Conservation (phyloP, 2,113 vertebrate species). For the Nannobrachium achirus region DNA sequence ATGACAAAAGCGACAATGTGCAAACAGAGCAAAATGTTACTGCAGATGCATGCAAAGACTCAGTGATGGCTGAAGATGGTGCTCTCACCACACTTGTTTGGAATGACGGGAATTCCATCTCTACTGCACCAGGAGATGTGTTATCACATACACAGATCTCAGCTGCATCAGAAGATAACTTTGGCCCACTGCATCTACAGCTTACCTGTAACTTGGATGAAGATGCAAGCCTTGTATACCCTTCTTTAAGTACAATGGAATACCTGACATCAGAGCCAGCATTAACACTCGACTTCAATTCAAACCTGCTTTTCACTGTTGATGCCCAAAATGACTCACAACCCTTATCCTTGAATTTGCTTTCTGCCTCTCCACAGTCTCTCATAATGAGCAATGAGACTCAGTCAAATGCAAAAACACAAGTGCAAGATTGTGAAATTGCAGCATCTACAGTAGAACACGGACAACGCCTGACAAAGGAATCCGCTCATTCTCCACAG, state of each 20-base stretch:
- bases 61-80: slow-evolving; percentile 5
- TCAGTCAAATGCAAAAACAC: neutral
- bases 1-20: neutral
- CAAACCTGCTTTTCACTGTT: slow-evolving; percentile 46
- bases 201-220: slow-evolving; percentile 17
- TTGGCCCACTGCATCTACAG: neutral
- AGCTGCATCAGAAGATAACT: neutral
- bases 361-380: slow-evolving; percentile 3
- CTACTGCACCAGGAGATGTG: slow-evolving; percentile 10
- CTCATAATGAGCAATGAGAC: slow-evolving; percentile 6
- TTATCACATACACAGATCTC: neutral
- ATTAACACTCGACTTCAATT: slow-evolving; percentile 60
- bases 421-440: neutral
- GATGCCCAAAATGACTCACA: slow-evolving; percentile 15
- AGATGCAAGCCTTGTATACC: neutral
- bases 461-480: neutral
- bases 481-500: neutral
- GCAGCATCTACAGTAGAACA: slow-evolving; percentile 9
- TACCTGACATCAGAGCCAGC: slow-evolving; percentile 19
- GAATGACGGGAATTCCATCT: neutral
- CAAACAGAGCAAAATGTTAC: neutral
- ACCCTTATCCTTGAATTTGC: neutral
- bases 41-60: neutral
- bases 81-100: neutral
- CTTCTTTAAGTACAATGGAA: neutral